Percentiles rank a stretch among this genome's conserved stretches.
Evolutionary conservation across 2,113 vertebrate species (phyloP).

Genomic region (Gorsachius goisagi): DNA sequence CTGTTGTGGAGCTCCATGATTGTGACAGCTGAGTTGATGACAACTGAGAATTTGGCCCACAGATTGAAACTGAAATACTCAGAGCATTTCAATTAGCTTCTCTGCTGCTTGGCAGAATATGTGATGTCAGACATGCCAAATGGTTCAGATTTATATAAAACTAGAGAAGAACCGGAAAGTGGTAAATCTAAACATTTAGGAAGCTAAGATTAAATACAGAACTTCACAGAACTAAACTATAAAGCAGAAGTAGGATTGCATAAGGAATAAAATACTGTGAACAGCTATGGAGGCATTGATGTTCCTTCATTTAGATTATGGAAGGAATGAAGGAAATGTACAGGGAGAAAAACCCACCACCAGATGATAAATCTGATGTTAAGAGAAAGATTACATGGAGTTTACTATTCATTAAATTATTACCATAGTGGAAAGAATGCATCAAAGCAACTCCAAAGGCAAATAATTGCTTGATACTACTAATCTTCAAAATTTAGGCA

Average conservation of each 20-base stretch:
- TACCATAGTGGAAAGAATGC: not conserved
- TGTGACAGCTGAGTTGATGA: not conserved
- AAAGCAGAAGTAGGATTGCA: not conserved
- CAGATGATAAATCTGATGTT: not conserved
- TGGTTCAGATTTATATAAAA: not conserved
- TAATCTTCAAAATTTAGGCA: not conserved
- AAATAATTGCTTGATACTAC: not conserved
- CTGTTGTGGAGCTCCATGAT: not conserved
- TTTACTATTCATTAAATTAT: not conserved
- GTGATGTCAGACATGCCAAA: not conserved
- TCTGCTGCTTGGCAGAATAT: slow-evolving; percentile 6
- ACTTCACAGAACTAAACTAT: not conserved
- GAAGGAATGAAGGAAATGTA: not conserved
- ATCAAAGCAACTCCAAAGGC: not conserved
- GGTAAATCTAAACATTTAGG: not conserved
- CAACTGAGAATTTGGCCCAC: not conserved
- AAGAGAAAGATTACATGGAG: not conserved
- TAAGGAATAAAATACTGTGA: not conserved
- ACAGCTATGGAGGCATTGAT: not conserved
- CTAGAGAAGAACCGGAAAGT: not conserved
- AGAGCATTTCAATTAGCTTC: not conserved
- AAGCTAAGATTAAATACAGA: not conserved
- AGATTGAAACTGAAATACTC: not conserved
- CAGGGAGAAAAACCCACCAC: too few relatives aligned
- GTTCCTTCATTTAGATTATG: not conserved